Evolutionary conservation across 2,113 vertebrate species (phyloP).

Genomic region (Eleginops maclovinus): DNA sequence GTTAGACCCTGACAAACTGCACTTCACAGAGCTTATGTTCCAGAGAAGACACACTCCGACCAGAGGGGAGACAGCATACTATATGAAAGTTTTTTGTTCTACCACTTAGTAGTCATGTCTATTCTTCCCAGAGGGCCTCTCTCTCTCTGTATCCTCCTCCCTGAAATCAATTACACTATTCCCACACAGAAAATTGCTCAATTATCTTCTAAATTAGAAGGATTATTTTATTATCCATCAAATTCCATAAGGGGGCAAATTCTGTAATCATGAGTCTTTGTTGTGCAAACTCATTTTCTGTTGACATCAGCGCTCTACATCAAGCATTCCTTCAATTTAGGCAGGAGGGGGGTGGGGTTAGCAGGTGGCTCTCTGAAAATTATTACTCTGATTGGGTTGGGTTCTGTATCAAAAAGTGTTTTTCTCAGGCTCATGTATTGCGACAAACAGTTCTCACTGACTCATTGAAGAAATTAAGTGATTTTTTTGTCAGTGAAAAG

Average conservation of each 20-base stretch:
- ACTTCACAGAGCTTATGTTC: slow-evolving; percentile 38
- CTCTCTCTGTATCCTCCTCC: slow-evolving; percentile 4
- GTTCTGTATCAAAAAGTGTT: slow-evolving; percentile 9
- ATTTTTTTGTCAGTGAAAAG: slow-evolving; percentile 23
- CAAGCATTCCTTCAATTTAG: no score
- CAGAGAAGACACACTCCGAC: slow-evolving; percentile 26
- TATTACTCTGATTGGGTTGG: slow-evolving; percentile 27
- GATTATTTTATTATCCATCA: slow-evolving; percentile 63
- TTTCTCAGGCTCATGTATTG: neutral
- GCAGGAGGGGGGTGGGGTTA: neutral
- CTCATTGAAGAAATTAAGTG: slow-evolving; percentile 33
- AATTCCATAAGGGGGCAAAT: slow-evolving; percentile 52
- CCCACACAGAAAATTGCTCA: slow-evolving; percentile 46
- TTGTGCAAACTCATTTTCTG: slow-evolving; percentile 55
- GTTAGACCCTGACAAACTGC: slow-evolving; percentile 53
- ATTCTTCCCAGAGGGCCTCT: slow-evolving; percentile 5
- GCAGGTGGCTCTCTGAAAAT: slow-evolving; percentile 54
- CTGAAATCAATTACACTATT: slow-evolving; percentile 46
- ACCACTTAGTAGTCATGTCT: slow-evolving; percentile 27
- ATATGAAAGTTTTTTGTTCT: slow-evolving; percentile 45
- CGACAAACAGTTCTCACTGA: slow-evolving; percentile 17
- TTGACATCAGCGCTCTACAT: slow-evolving; percentile 27
- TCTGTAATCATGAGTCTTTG: slow-evolving; percentile 62
- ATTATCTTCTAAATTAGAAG: slow-evolving; percentile 62
- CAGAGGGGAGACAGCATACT: slow-evolving; percentile 14